Evolutionary conservation across 1,140 invertebrate species (phyloP), one percentile per base, ranked within the genome.

Genomic region (Drosophila ogumai): DNA sequence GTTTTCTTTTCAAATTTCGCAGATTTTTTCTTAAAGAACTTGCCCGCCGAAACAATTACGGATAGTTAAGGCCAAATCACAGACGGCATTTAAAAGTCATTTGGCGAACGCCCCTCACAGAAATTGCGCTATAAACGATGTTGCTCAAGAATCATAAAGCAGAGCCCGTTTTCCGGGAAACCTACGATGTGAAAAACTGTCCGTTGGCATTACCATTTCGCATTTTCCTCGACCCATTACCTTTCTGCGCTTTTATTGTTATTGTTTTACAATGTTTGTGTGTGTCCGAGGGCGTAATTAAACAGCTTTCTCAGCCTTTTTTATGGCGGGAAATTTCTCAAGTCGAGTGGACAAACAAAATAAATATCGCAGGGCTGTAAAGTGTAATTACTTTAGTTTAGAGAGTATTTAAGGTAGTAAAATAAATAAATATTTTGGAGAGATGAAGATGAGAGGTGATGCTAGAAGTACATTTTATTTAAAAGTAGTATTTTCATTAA

Each of bases 181-280:
- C 44, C 31, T n/a, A 17, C 38, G 43, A 69, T 19, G 66, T 69
- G 66, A 50, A 58, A 56, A 73, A 59, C 69, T 41, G 67, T 50
- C 36, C 36, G 67, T 50, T 73, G 13, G 69, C 54, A 43, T 50
- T 72, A 41, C 52, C 67, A 73, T 72, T 72, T 68, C 13, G 44
- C 13, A 59, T 72, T 59, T 59, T 36, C 54, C 43, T 49, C 17
- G 40, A 28, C 49, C 73, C 65, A 77, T 61, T 69, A 68, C 74
- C 64, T 57, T 60, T 50, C 41, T 22, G 75, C 49, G 56, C 55
- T 58, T 77, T 77, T 77, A 78, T 67, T 82, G 81, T 87, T 88
- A 87, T 87, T 67, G 85, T 84, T 88, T 88, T 88, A 88, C 84
- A 88, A 88, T 90, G 73, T 84, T 82, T 86, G 78, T 81, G 67